Evolutionary conservation across 1,140 invertebrate genomes (phyloP), one percentile per base, ranked within the genome.

Genomic region (Asbolus verrucosus): DNA sequence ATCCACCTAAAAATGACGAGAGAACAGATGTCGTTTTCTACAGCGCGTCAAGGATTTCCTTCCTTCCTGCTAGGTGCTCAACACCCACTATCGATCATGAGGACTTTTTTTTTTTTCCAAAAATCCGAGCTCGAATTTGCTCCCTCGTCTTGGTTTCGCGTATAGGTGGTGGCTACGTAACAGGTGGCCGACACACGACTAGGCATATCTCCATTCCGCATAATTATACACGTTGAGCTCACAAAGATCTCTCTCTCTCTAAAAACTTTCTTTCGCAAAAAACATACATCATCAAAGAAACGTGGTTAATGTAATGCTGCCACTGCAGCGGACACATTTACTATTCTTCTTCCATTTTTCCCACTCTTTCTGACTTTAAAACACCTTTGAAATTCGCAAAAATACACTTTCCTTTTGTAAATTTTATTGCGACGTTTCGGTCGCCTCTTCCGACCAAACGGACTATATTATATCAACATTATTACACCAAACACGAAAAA

Each of bases 1-100:
- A 63, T 39, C 33, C 39, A 63, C 61, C 33, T 39, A 63, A 63
- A 39, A 63, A 33, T 63, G 61, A 63, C 39, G 33, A 63, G 33
- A 63, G 61, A 63, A 63, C 33, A 39, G 16, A 39, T 63, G 61
- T 63, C 33, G 39, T 21, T 21, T 63, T 39, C 61, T 41, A 14
- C 27, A 19, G 27, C 21, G 2, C 24, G n/a, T 21, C 33, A 9
- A 43, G 5, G 39, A 15, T 43, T 43, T 43, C 9, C 21, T 2
- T 2, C 21, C n/a, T n/a, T n/a, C n/a, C n/a, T n/a, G n/a, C n/a
- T n/a, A n/a, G 21, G 9, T 6, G 18, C 46, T 27, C 18, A 18
- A 46, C 18, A 46, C 15, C 16, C 6, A 11, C 46, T 54, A 54
- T 54, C 18, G 46, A 54, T 54, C 46, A 27, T n/a, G 11, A 27